Evolutionary conservation across 2,888 invertebrate species (phyloP).

Genomic region (Dasypolia templi): DNA sequence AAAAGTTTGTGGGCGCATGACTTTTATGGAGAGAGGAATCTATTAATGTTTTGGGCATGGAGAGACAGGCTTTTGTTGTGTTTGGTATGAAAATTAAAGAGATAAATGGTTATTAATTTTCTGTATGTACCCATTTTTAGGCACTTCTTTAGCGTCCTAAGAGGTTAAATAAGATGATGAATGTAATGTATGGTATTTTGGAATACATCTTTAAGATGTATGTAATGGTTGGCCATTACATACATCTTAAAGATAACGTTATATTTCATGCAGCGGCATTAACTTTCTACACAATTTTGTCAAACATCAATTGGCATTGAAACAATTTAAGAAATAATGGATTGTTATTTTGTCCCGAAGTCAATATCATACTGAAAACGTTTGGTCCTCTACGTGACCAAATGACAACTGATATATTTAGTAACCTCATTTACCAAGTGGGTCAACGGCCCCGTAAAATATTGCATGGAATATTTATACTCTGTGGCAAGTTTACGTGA

Average conservation of each 20-base stretch:
- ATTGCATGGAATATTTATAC: constrained; percentile 43
- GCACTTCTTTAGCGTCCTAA: too few species aligned
- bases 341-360: too few species aligned
- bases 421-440: constrained; percentile 6
- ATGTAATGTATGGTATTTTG: too few species aligned
- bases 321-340: neutral
- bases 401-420: constrained; percentile 11
- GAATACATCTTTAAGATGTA: too few species aligned
- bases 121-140: neutral
- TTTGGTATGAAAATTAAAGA: neutral
- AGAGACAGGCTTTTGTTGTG: neutral
- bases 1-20: constrained; percentile 28
- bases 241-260: too few species aligned
- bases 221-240: too few species aligned
- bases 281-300: neutral
- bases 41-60: constrained; percentile 1
- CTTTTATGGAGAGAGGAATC: constrained; percentile 29
- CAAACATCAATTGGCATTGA: neutral
- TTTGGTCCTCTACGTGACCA: constrained; percentile 25
- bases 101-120: neutral
- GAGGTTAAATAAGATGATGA: too few species aligned
- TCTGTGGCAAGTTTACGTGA: constrained; percentile 16
- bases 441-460: constrained; percentile 25
- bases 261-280: too few species aligned
- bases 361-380: neutral